A percentile compares a stretch with the other conserved stretches of the same genome.
Evolutionary conservation across 2,888 invertebrate species (phyloP).

Genomic region (Beris morrisii): DNA sequence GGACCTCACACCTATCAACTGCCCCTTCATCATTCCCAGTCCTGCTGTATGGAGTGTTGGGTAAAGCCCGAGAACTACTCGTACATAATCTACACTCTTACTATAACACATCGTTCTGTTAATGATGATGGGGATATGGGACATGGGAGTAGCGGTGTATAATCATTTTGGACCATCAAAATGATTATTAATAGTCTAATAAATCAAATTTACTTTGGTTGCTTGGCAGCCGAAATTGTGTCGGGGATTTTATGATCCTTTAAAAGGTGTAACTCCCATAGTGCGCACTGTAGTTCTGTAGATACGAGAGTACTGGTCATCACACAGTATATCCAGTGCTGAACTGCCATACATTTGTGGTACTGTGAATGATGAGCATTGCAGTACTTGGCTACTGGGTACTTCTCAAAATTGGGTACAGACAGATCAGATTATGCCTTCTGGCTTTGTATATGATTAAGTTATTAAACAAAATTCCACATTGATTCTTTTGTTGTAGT

Average conservation of each 20-base stretch:
- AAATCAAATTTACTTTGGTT: constrained; percentile 17
- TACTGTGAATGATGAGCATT: too few species aligned
- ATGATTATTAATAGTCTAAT: constrained; percentile 18
- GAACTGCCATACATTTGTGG: too few species aligned
- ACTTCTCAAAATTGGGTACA: too few species aligned
- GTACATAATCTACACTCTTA: background rate
- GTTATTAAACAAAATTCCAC: too few species aligned
- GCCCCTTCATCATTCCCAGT: background rate
- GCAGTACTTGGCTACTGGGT: too few species aligned
- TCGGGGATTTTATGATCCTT: constrained; percentile 12
- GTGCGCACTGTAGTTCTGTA: too few species aligned
- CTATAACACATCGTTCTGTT: background rate
- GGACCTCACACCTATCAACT: too few species aligned
- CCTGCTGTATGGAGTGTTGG: background rate
- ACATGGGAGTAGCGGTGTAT: constrained; percentile 4
- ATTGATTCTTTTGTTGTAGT: too few species aligned
- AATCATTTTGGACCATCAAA: constrained; percentile 7
- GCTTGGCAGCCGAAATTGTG: constrained; percentile 18
- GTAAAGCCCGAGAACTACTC: background rate
- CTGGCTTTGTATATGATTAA: too few species aligned
- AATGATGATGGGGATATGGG: background rate
- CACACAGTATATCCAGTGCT: too few species aligned
- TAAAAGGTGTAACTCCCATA: background rate
- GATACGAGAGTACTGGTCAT: too few species aligned
- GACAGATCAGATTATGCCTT: too few species aligned